Conservation (phyloP, 2,113 vertebrate genomes). For the Atrichornis clamosus region DNA sequence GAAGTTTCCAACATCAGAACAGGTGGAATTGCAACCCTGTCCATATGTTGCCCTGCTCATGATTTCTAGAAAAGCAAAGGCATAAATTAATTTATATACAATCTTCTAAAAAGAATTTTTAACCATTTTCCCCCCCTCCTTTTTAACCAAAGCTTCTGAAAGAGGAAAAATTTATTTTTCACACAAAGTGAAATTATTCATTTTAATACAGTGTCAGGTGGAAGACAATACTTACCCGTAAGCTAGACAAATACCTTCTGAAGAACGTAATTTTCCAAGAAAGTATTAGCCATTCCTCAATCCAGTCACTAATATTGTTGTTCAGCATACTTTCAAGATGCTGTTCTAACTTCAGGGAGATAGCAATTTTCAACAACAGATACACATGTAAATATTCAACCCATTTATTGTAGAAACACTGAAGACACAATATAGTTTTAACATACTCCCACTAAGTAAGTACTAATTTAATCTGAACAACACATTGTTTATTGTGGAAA, state of each 20-base stretch:
- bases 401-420: constrained; percentile 39
- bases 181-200: background rate
- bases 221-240: background rate
- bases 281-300: background rate
- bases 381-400: background rate
- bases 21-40: background rate
- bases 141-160: background rate
- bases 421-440: background rate
- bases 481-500: constrained; percentile 19
- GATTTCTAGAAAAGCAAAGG: background rate
- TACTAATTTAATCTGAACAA: background rate
- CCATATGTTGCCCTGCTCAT: background rate
- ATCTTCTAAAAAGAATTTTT: no score
- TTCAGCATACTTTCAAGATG: background rate
- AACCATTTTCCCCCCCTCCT: rapidly evolving
- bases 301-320: background rate
- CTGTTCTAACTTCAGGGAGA: background rate
- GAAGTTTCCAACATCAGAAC: background rate
- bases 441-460: background rate
- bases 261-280: background rate
- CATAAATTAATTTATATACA: background rate
- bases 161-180: background rate
- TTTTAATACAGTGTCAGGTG: background rate
- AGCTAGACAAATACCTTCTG: background rate
- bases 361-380: background rate